Conservation (phyloP, 2,113 vertebrate genomes). For the Epinephelus cyanopodus region DNA sequence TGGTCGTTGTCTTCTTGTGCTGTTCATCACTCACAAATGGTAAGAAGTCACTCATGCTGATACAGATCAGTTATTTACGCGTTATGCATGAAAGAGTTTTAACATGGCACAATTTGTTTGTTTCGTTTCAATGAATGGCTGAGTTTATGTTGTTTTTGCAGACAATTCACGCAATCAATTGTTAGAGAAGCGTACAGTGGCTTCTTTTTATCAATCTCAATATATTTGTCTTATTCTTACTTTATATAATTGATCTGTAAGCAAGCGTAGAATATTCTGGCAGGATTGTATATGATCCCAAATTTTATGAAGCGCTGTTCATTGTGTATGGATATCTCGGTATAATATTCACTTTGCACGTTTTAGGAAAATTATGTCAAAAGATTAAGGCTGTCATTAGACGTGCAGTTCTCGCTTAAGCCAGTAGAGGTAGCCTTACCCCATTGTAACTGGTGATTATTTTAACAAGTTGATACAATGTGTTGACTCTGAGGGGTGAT, state of each 20-base stretch:
- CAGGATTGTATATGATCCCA: neutral
- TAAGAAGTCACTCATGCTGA: constrained; percentile 64
- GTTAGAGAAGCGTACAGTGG: neutral
- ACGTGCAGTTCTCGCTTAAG: neutral
- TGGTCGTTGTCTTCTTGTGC: constrained; percentile 64
- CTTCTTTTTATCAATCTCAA: neutral
- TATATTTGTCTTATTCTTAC: neutral
- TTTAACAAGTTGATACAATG: constrained; percentile 10
- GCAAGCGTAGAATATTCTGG: neutral
- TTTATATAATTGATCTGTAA: neutral
- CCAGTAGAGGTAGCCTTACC: constrained; percentile 68
- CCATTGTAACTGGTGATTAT: constrained; percentile 15
- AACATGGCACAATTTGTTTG: neutral
- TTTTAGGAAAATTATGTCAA: neutral
- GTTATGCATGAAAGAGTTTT: neutral
- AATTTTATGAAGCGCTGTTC: neutral
- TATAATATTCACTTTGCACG: neutral
- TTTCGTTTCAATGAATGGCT: constrained; percentile 14
- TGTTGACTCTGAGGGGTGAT: constrained; percentile 22
- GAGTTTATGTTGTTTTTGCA: neutral
- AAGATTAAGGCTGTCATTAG: neutral
- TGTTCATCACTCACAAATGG: constrained; percentile 67
- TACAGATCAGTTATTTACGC: neutral
- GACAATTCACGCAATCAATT: accelerated
- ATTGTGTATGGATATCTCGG: neutral